These are phyloP conservation scores for Scaptomyza reducta DNA, from an alignment of 2,888 invertebrate genomes.

Conservation along the genomic window DNA sequence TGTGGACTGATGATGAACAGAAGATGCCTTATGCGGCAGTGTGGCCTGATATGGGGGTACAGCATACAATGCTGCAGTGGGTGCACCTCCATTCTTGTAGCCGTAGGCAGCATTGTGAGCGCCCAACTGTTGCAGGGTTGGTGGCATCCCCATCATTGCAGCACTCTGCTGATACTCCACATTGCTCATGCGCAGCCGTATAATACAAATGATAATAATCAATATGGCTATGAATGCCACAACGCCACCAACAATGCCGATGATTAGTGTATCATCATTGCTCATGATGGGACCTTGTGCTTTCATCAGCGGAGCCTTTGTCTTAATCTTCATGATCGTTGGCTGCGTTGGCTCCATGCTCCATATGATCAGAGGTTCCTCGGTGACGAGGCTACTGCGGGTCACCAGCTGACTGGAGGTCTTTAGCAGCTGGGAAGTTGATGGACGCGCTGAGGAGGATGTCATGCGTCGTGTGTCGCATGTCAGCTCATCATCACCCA, in stretches of 20 bases:
- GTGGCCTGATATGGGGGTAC: constrained; percentile 88
- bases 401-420: constrained; percentile 84
- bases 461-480: constrained; percentile 89
- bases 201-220: constrained; percentile 94
- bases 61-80: constrained; percentile 85
- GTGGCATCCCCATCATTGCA: constrained; percentile 86
- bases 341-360: constrained; percentile 90
- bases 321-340: constrained; percentile 86
- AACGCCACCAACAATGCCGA: constrained; percentile 96
- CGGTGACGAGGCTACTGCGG: constrained; percentile 85
- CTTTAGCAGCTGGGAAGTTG: constrained; percentile 69
- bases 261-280: constrained; percentile 96
- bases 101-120: constrained; percentile 86
- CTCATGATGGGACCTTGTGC: constrained; percentile 88
- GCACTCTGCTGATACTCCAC: constrained; percentile 88
- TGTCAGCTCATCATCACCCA: constrained; percentile 92
- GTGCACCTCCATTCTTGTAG: constrained; percentile 83
- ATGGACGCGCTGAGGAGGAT: constrained; percentile 72
- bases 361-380: constrained; percentile 96
- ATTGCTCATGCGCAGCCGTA: constrained; percentile 89
- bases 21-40: constrained; percentile 87
- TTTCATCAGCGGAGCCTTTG: constrained; percentile 86
- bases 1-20: constrained; percentile 82
- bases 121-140: constrained; percentile 84
- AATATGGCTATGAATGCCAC: constrained; percentile 95